Base-by-base conservation (phyloP, 2,888 invertebrate species). In the Drosophila gaucha region DNA sequence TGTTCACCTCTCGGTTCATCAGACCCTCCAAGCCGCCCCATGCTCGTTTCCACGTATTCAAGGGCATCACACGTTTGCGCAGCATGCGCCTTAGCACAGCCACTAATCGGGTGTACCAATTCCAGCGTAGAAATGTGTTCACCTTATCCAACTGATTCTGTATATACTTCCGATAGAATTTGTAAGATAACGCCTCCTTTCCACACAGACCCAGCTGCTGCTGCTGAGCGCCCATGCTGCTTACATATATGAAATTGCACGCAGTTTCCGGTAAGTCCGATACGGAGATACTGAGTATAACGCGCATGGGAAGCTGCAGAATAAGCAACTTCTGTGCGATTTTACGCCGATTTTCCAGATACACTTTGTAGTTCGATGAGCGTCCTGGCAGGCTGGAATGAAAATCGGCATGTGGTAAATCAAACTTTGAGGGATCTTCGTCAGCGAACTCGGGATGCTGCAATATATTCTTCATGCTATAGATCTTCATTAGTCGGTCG, bases 381-480 rank as follows among this genome's bases (percentile, higher is more conserved):
- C 93, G 92, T 0, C 96, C 96, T 0, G 93, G 92, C 74, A 92
- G 93, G 87, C 94, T 94, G 82, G 94, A 94, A 8, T 74, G 74
- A 20, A 91, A 90, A 50, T 92, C 89, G 62, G 90, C 69, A 54
- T 78, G 72, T 33, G 85, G 75, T 46, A 87, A 70, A 76, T 92
- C 65, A 83, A 93, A 91, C 6, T 93, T 93, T 0, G 75, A 2
- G 0, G 90, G 88, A 35, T 94, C 93, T 54, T 91, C 91, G 14
- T 93, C 93, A 0, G 80, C 65, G 54, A 88, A 88, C n/a, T 94
- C 94, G 0, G 94, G 94, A 51, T 94, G 94, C 31, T 93, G 92
- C 14, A 95, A 92, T 55, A 95, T 93, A 30, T 93, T 93, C 80
- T 94, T 94, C 44, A 96, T 93, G 10, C 95, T 95, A 31, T 94